Conservation (phyloP, 2,888 invertebrate genomes). For the Pseudanteris insignis region DNA sequence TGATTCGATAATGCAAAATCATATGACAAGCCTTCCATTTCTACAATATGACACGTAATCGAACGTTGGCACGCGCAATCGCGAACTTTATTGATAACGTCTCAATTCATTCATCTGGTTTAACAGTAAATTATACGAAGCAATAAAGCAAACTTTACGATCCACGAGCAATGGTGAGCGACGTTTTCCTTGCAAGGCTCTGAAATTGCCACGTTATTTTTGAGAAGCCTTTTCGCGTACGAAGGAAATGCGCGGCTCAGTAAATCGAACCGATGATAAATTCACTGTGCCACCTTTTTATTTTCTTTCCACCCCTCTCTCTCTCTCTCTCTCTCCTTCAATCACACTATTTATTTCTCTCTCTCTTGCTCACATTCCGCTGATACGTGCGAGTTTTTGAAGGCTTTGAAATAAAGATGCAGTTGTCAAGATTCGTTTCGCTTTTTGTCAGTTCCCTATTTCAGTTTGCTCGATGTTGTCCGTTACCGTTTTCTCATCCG, state of each 20-base stretch:
- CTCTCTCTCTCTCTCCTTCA: not conserved
- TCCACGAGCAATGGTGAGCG: conserved; percentile 30
- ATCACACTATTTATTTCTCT: no score
- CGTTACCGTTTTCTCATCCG: no score
- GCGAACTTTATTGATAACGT: no score
- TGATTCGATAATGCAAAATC: no score
- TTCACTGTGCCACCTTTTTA: conserved; percentile 1
- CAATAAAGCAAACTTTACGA: conserved; percentile 34
- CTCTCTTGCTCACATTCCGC: no score
- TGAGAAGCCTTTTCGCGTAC: conserved; percentile 18
- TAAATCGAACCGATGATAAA: conserved; percentile 20
- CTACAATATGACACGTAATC: no score
- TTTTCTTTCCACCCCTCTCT: not conserved
- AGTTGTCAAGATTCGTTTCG: no score
- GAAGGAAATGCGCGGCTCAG: conserved; percentile 13
- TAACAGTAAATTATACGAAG: conserved; percentile 27
- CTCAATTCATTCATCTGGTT: conserved; percentile 7
- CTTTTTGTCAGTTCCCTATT: no score
- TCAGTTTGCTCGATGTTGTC: no score
- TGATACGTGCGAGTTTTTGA: not conserved
- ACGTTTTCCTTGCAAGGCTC: conserved; percentile 6
- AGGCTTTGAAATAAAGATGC: conserved; percentile 1
- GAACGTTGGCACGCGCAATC: no score
- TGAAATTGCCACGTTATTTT: conserved; percentile 30
- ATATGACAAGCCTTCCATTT: no score